Conservation (phyloP, 1,140 invertebrate species). For the Leptonema lineaticorne region DNA sequence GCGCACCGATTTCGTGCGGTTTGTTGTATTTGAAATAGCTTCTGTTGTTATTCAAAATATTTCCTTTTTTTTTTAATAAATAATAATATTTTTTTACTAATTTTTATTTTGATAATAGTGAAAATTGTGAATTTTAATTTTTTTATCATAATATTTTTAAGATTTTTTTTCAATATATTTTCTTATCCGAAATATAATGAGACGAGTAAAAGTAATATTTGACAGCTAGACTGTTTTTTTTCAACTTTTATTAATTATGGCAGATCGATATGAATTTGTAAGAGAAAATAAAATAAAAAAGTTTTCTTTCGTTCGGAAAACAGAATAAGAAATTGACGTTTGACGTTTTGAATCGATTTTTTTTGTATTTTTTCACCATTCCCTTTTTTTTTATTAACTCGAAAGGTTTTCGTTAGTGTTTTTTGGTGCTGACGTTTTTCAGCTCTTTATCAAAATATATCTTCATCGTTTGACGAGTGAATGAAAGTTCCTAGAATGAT, state of each 20-base stretch:
- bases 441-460: slow-evolving; percentile 19
- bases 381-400: slow-evolving; percentile 24
- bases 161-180: slow-evolving; percentile 23
- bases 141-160: no score
- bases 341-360: slow-evolving; percentile 20
- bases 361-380: slow-evolving; percentile 12
- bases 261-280: neutral
- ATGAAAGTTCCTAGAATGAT: no score
- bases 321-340: slow-evolving; percentile 28
- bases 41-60: no score
- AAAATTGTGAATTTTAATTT: no score
- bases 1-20: no score
- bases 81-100: no score
- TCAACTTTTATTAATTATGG: slow-evolving; percentile 32
- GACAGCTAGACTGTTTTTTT: neutral
- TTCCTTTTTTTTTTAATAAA: no score
- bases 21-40: no score
- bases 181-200: no score
- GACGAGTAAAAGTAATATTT: slow-evolving; percentile 31
- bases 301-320: slow-evolving; percentile 15
- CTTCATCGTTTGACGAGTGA: slow-evolving; percentile 10
- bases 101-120: no score
- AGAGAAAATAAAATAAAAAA: slow-evolving; percentile 12
- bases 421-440: slow-evolving; percentile 14
- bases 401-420: slow-evolving; percentile 9